Evolutionary conservation across 2,797 vertebrate species (phyloP).

Genomic region (Triplophysa yarkandensis): DNA sequence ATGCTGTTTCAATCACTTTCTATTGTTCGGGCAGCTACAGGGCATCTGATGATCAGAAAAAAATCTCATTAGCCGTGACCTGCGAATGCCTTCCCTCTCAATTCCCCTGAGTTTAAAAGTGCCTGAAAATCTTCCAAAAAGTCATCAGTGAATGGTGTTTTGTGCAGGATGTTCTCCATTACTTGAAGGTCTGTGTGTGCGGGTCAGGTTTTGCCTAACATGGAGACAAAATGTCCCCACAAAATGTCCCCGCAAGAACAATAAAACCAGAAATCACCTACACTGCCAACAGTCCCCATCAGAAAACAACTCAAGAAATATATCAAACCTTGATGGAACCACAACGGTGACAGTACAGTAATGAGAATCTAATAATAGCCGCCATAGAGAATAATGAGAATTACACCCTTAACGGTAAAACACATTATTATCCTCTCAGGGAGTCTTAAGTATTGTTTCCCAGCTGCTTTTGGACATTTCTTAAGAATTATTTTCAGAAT

Average conservation of each 20-base stretch:
- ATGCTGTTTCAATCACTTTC: constrained; percentile 32
- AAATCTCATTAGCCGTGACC: constrained; percentile 27
- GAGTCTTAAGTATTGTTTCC: no score
- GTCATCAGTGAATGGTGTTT: constrained; percentile 6
- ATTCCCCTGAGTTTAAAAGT: constrained; percentile 5
- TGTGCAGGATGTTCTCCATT: constrained; percentile 6
- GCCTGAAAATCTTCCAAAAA: not conserved
- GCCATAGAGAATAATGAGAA: not conserved
- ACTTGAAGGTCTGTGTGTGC: not conserved
- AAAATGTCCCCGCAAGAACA: not conserved
- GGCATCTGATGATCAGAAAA: constrained; percentile 33
- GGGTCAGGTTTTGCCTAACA: not conserved
- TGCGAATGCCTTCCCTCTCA: not conserved
- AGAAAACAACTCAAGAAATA: not conserved
- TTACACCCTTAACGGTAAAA: not conserved
- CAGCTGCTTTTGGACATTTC: not conserved
- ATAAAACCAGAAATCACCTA: not conserved
- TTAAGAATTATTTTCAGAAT: not conserved
- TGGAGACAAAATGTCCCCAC: not conserved
- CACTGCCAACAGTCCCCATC: not conserved
- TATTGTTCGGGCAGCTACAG: constrained; percentile 26
- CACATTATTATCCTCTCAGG: not conserved
- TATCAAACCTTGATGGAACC: not conserved
- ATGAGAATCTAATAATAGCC: not conserved
- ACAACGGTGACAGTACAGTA: not conserved